These are phyloP conservation scores for Diplosoma virens DNA, from an alignment of 23 tunicate species.

Conservation along the genomic window DNA sequence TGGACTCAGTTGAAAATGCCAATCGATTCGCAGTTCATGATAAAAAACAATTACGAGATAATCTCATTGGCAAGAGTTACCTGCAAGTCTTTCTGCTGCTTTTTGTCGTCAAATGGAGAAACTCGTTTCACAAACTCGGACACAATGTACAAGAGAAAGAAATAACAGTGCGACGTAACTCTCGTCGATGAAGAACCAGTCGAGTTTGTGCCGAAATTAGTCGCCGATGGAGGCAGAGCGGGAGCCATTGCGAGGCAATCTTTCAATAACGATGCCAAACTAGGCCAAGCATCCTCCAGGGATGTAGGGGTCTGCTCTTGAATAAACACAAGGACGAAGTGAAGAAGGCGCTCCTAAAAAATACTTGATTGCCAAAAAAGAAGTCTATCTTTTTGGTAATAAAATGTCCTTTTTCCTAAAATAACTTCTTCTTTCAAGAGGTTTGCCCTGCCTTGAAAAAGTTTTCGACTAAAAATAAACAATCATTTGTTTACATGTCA, in stretches of 20 bases:
- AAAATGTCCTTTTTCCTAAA: no score
- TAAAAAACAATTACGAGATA: no score
- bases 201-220: background rate
- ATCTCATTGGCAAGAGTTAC: no score
- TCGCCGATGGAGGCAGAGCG: background rate
- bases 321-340: conserved; percentile 40
- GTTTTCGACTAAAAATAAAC: no score
- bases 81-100: conserved; percentile 83
- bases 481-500: no score
- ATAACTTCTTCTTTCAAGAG: no score
- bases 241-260: conserved; percentile 51
- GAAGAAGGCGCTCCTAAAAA: conserved; percentile 39
- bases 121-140: conserved; percentile 63
- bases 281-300: conserved; percentile 49
- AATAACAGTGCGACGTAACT: conserved; percentile 41
- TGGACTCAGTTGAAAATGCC: no score
- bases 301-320: conserved; percentile 31
- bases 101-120: conserved; percentile 50
- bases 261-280: conserved; percentile 35
- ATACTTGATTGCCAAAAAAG: no score
- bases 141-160: conserved; percentile 51
- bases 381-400: no score
- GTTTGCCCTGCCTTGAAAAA: no score
- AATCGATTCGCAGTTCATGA: no score
- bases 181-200: conserved; percentile 3